phyloP scores from a whole-genome alignment of 2,888 invertebrate genomes.

The Nesidiocoris tenuis region DNA sequence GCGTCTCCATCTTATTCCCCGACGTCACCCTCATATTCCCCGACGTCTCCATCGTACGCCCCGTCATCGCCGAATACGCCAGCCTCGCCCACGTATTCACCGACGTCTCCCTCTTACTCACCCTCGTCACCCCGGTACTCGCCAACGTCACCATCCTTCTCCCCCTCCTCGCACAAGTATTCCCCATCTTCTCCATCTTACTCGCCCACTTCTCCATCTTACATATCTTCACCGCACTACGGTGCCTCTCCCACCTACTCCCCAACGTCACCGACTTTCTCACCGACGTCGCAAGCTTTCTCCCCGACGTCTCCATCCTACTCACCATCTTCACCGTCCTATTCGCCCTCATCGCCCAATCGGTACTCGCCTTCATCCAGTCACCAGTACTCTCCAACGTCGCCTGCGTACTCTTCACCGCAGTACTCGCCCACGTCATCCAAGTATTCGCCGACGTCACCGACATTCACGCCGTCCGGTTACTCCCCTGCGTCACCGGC shows the following conservation, averaged over 20 bases:
- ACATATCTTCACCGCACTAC: slow-evolving; percentile 60
- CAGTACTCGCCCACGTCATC: slow-evolving; percentile 70
- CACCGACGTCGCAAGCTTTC: slow-evolving; percentile 72
- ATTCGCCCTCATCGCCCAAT: slow-evolving; percentile 73
- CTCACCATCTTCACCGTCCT: slow-evolving; percentile 71
- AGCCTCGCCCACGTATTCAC: slow-evolving; percentile 61
- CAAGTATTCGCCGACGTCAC: slow-evolving; percentile 74
- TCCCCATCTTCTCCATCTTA: slow-evolving; percentile 77
- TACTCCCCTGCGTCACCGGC: slow-evolving; percentile 69
- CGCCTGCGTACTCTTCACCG: slow-evolving; percentile 80
- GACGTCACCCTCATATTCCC: slow-evolving; percentile 71
- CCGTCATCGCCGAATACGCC: slow-evolving; percentile 70
- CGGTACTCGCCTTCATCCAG: slow-evolving; percentile 67
- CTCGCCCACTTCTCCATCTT: slow-evolving; percentile 65
- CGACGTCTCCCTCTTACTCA: slow-evolving; percentile 78
- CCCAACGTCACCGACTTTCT: slow-evolving; percentile 75
- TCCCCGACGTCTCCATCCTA: slow-evolving; percentile 75
- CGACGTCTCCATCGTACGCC: slow-evolving; percentile 71
- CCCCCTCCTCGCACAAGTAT: slow-evolving; percentile 79
- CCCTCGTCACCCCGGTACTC: slow-evolving; percentile 68
- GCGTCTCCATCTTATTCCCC: slow-evolving; percentile 72
- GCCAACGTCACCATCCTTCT: slow-evolving; percentile 73
- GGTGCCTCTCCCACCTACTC: slow-evolving; percentile 67
- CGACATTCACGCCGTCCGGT: slow-evolving; percentile 74
- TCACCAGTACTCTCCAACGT: slow-evolving; percentile 76